Base-by-base conservation (phyloP, 2,797 vertebrate genomes). In the Tragelaphus eurycerus region DNA sequence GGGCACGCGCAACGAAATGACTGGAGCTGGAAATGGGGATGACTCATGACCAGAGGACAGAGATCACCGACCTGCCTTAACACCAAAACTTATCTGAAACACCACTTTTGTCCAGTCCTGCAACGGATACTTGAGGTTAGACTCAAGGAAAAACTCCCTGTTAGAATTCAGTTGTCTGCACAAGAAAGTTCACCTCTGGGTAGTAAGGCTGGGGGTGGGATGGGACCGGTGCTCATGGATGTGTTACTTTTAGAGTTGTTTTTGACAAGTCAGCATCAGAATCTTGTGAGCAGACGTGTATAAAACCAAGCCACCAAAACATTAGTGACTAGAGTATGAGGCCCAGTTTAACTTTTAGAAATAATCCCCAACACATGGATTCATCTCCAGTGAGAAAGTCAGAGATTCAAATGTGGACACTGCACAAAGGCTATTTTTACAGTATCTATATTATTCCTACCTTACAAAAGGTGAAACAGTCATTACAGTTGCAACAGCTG, bases 251-350 rank as follows among this genome's bases (percentile, higher is more conserved):
- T 93, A 62, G 34, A 84, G 82, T 14, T 50, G 64, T 31, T 87
- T 96, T 60, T 92, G 55, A 86, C 76, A 97, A 93, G 71, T 84
- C 46, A 76, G 27, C 54, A 84, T 50, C 57, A 55, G 29, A 85
- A 96, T 84, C 85, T 67, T 84, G 19, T 87, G 54, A 89, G 3
- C 57, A 19, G 50, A 59, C 1, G 19, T 57, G 50, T 89, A 84
- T 82, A 93, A 96, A 95, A 96, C 10, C 9, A 94, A 97, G 52
- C 90, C 15, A 86, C 43, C 48, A 52, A 21, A 50, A 81, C 31
- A 81, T n/a, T 52, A 52, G 11, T 57, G 23, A 21, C 27, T 31
- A 83, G 62, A 76, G 4, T 16, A 79, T 4, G 2, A 84, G 59
- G 46, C 31, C 50, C 48, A 43, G 55, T 48, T n/a, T 78, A 81